Evolutionary conservation across 2,797 vertebrate species (phyloP), one percentile per base, ranked within the genome.

Genomic region (Ctenopoma kingsleyae): DNA sequence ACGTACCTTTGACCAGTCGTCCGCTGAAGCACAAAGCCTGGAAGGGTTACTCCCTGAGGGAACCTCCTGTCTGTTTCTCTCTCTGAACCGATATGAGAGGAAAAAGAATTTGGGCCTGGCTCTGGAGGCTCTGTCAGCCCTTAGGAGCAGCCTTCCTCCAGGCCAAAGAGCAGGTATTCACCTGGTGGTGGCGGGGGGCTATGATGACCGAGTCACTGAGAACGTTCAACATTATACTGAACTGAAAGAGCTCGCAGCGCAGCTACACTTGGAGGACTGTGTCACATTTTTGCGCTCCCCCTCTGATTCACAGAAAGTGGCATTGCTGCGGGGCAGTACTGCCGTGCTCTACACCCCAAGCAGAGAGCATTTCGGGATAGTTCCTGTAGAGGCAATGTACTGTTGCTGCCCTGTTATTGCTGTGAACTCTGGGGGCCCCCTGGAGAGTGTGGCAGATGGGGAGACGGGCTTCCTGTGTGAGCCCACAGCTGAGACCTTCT

Each of bases 361-460:
- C 91, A 95, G 96, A 40, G 98, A 99, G 82, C 98, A 99, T 83
- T 99, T 99, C 32, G 98, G 98, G 78, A 99, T 99, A 5, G 98
- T 99, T 57, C 98, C 98, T 0, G 75, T 99, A 11, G 98, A 99
- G 80, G 96, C 98, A 77, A 99, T 99, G 98, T 99, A 98, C 78
- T 96, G 95, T 90, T 88, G 91, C 62, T 96, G 97, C 78, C 98
- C 98, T 0, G 97, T 99, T 82, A 92, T 99, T 38, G 97, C 97
- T 0, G 97, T 96, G 50, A 97, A 96, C 88, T 98, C 98, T 0
- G 98, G 98, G 0, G 98, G 98, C 0, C 98, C 98, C 32, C 87
- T 99, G 86, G 98, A 99, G 90, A 97, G 97, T 1, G 38, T 99
- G 27, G 87, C 88, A 16, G 92, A 98, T 19, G 92, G 91, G 0